These are phyloP conservation scores for Eulemur albifrons DNA, from an alignment of 2,797 vertebrate species.

Conservation along the genomic window DNA sequence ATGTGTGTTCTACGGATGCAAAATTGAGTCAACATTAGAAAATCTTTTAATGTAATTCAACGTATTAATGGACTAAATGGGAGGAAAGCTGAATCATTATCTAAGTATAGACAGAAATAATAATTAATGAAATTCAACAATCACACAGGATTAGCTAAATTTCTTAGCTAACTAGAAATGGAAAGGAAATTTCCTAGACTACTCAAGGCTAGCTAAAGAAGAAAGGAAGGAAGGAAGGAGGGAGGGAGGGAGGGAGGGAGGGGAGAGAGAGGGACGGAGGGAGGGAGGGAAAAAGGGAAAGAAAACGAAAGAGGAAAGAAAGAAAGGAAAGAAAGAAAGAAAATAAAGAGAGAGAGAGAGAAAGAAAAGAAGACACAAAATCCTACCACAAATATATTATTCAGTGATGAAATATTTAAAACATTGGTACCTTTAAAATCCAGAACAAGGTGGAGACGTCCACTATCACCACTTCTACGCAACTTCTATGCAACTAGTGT, in stretches of 20 bases:
- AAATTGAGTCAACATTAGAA: neutral
- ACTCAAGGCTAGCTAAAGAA: neutral
- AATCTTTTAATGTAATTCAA: neutral
- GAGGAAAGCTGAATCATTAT: neutral
- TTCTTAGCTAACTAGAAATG: neutral
- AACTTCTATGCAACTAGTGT: neutral
- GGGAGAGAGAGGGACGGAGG: too few relatives aligned
- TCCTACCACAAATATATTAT: neutral
- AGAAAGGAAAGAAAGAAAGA: neutral
- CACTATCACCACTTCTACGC: neutral
- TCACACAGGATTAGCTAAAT: neutral
- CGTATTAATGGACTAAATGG: neutral
- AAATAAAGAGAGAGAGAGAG: neutral
- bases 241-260: too few relatives aligned
- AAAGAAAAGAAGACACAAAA: neutral
- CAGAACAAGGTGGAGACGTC: neutral
- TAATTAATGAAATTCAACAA: neutral
- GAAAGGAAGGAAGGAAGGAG: too few relatives aligned
- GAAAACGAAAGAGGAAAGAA: too few relatives aligned
- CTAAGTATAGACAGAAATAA: neutral
- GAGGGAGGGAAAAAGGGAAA: too few relatives aligned
- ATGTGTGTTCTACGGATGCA: neutral
- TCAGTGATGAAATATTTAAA: conserved; percentile 14
- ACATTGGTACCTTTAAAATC: neutral
- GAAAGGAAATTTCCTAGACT: neutral